A percentile compares a stretch with the other conserved stretches of the same genome.
Conservation (phyloP, 2,888 invertebrate genomes). For the Lithophane semibrunnea region DNA sequence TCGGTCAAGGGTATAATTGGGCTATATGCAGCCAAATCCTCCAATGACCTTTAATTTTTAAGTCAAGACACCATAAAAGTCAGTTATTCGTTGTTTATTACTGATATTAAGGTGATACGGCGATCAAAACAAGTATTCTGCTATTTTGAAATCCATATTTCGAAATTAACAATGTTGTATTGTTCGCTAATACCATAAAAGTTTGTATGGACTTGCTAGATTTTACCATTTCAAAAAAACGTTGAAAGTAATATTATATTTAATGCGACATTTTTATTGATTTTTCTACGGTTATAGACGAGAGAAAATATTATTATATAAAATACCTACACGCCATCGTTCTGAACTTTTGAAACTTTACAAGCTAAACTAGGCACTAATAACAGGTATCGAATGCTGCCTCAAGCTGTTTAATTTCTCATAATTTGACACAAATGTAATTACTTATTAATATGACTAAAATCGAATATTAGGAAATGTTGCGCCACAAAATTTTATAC, state of each 20-base stretch:
- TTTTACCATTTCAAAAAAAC: slow-evolving; percentile 34
- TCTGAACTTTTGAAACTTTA: slow-evolving; percentile 1
- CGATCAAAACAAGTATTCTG: slow-evolving; percentile 58
- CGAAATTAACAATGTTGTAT: slow-evolving; percentile 52
- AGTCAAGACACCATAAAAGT: slow-evolving; percentile 65
- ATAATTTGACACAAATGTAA: too few relatives aligned
- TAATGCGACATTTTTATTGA: slow-evolving; percentile 43
- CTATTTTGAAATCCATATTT: slow-evolving; percentile 55
- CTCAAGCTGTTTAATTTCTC: not conserved
- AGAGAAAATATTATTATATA: not conserved
- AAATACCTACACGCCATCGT: not conserved
- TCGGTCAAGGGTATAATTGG: slow-evolving; percentile 81
- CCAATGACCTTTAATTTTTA: slow-evolving; percentile 68
- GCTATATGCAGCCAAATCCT: slow-evolving; percentile 67
- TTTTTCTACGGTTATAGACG: slow-evolving; percentile 1
- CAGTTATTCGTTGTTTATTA: slow-evolving; percentile 64
- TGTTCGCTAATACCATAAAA: slow-evolving; percentile 54
- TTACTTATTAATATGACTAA: not conserved
- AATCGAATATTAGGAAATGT: slow-evolving; percentile 21
- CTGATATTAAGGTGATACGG: slow-evolving; percentile 57
- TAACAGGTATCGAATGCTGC: not conserved
- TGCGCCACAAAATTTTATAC: slow-evolving; percentile 7
- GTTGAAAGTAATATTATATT: slow-evolving; percentile 23
- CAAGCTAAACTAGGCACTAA: slow-evolving; percentile 3
- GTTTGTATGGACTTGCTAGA: slow-evolving; percentile 28